These are phyloP conservation scores for Vespertilio murinus DNA, from an alignment of 2,797 vertebrate species.

Conservation along the genomic window DNA sequence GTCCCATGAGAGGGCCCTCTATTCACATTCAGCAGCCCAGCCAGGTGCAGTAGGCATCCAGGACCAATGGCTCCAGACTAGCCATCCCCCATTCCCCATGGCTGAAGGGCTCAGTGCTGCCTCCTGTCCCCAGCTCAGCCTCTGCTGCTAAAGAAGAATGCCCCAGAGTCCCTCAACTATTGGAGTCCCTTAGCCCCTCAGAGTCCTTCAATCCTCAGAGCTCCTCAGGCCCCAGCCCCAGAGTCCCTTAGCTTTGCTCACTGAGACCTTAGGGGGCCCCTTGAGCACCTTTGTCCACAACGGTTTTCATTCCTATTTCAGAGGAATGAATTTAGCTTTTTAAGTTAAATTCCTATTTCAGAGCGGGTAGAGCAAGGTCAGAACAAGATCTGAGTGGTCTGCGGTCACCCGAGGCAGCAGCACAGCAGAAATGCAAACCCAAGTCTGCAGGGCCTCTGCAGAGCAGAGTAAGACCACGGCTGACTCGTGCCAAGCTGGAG, in stretches of 20 bases:
- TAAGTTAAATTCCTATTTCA: background rate
- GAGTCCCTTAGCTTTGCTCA: background rate
- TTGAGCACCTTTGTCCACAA: background rate
- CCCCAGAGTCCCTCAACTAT: background rate
- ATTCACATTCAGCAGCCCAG: background rate
- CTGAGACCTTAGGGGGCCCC: background rate
- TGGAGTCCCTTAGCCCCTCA: background rate
- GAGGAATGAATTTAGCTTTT: no score
- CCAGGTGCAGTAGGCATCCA: background rate
- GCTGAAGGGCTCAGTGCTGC: background rate
- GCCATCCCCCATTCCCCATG: background rate
- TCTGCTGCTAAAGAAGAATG: no score
- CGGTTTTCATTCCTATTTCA: background rate
- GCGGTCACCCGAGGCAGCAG: rapidly evolving
- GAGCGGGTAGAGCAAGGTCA: background rate
- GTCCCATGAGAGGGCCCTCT: background rate
- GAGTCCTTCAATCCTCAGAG: background rate
- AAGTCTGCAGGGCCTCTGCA: background rate
- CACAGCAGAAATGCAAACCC: background rate
- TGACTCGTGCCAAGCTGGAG: background rate
- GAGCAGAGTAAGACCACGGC: background rate
- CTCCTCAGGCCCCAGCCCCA: background rate
- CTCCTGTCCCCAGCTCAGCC: background rate
- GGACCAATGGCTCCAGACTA: background rate
- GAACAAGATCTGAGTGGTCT: background rate